Conservation (phyloP, 2,113 vertebrate species). For the Clarias gariepinus region DNA sequence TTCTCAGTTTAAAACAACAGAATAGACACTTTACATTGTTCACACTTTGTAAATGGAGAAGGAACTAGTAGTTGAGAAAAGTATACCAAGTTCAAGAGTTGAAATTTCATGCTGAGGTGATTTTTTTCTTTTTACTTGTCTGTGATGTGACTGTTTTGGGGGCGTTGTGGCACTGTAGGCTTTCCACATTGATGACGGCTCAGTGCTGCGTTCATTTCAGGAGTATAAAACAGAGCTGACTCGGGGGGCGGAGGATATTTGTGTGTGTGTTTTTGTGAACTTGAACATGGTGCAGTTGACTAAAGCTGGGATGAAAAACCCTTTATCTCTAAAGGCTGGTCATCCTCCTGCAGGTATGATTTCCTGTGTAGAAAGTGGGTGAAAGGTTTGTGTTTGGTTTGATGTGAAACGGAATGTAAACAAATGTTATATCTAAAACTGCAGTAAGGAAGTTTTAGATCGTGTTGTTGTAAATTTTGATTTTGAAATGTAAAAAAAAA, state of each 20-base stretch:
- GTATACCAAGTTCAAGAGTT: background rate
- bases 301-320: slow-evolving; percentile 59
- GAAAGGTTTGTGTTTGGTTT: background rate
- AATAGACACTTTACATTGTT: background rate
- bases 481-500: background rate
- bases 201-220: background rate
- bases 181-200: background rate
- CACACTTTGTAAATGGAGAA: background rate
- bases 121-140: background rate
- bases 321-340: slow-evolving; percentile 65
- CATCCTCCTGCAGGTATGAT: slow-evolving; percentile 73
- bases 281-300: slow-evolving; percentile 67
- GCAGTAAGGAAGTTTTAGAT: background rate
- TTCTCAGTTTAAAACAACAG: too few species aligned
- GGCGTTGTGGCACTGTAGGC: slow-evolving; percentile 2
- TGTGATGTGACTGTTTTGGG: background rate
- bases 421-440: background rate
- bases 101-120: background rate
- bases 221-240: slow-evolving; percentile 26
- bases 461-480: background rate
- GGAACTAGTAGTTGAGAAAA: background rate
- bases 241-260: background rate
- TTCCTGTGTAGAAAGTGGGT: background rate
- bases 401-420: background rate
- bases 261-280: slow-evolving; percentile 19